These are phyloP conservation scores for Neosilurus mollespiculum DNA, from an alignment of 2,797 vertebrate genomes.

Conservation along the genomic window DNA sequence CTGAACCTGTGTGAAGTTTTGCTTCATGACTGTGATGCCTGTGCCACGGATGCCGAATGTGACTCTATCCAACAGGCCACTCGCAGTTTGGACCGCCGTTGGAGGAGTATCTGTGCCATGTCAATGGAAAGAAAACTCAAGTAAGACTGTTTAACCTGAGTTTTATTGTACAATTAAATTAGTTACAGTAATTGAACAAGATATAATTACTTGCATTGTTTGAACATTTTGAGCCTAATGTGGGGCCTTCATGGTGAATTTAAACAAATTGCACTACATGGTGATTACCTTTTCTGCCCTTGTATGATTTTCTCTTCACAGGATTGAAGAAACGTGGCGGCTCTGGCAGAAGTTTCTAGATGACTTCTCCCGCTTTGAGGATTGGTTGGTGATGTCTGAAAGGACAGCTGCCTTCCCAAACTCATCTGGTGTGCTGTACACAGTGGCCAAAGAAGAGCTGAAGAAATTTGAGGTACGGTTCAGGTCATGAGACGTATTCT, in stretches of 20 bases:
- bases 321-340: slow-evolving; percentile 97
- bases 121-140: slow-evolving; percentile 97
- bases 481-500: background rate
- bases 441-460: slow-evolving; percentile 92
- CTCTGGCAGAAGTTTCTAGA: slow-evolving; percentile 98
- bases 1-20: slow-evolving; percentile 95
- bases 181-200: background rate
- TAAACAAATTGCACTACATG: background rate
- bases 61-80: slow-evolving; percentile 98
- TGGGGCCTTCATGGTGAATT: background rate
- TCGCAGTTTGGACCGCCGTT: slow-evolving; percentile 89
- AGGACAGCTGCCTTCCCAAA: slow-evolving; percentile 89
- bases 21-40: slow-evolving; percentile 96
- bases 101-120: slow-evolving; percentile 97
- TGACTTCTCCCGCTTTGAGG: slow-evolving; percentile 91
- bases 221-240: background rate
- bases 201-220: background rate
- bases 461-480: slow-evolving; percentile 90
- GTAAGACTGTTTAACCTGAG: slow-evolving; percentile 69
- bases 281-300: background rate
- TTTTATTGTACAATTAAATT: background rate
- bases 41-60: slow-evolving; percentile 92
- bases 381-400: slow-evolving; percentile 90
- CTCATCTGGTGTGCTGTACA: slow-evolving; percentile 94
- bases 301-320: slow-evolving; percentile 56